Base-by-base conservation (phyloP, 2,888 invertebrate genomes). In the Acheta domesticus region DNA sequence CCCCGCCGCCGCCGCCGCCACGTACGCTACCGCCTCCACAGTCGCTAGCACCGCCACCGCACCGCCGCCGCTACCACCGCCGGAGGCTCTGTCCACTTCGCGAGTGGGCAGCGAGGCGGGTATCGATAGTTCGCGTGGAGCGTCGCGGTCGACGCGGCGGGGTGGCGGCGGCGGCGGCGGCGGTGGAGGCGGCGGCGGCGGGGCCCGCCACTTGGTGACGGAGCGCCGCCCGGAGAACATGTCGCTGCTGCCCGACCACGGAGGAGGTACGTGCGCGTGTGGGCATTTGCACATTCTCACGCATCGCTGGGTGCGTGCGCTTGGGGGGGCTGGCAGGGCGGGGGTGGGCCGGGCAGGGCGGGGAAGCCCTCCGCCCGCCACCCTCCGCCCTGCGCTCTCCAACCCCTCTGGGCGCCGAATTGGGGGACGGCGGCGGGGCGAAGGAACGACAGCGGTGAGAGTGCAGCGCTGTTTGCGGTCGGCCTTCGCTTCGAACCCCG, bases 191-290 rank as follows among this genome's bases (percentile, higher is more conserved):
- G 62, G 16, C 16, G 62, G 16, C 62, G 62, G 14, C 62, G 62
- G 14, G 62, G 16, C 4, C n/a, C 62, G 76, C 48, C 79, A 79
- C 79, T 79, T 76, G 79, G 79, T 79, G 79, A 79, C 76, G 50
- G 62, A 62, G 50, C 49, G 20, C 76, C 79, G 79, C 76, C 79
- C 76, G 76, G 76, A 76, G 79, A 79, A 79, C 79, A 79, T 79
- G 79, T 62, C 62, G 62, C 62, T 62, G 62, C 62, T 62, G 62
- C 62, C 62, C 62, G 62, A 62, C n/a, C 62, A 62, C 62, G 62
- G 62, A 19, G 62, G 62, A 62, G 62, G 62, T 62, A 62, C 62
- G 62, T 62, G 62, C n/a, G 16, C 36, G 36, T 8, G 36, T 36
- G 36, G 23, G 36, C 36, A 36, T 8, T 36, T 8, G 36, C 36